A percentile compares a stretch with the other conserved stretches of the same genome.
These are phyloP conservation scores for Cloeon dipterum DNA, from an alignment of 2,888 invertebrate species.

Conservation along the genomic window DNA sequence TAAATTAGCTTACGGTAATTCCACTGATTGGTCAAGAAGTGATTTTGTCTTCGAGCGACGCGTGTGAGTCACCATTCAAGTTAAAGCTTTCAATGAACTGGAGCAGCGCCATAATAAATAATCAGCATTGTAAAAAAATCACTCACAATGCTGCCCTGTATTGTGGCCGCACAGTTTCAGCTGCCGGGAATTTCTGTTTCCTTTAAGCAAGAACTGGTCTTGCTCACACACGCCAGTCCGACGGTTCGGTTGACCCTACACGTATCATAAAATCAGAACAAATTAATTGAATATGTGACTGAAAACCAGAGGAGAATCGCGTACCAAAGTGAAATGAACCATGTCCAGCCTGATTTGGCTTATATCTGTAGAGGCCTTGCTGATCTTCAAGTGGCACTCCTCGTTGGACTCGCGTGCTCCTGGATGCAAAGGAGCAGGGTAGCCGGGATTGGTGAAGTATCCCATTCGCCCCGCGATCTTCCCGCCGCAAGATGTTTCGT, in stretches of 20 bases:
- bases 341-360: slow-evolving; percentile 68
- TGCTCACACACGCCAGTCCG: slow-evolving; percentile 56
- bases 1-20: slow-evolving; percentile 9
- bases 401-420: slow-evolving; percentile 17
- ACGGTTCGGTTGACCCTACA: slow-evolving; percentile 61
- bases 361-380: slow-evolving; percentile 52
- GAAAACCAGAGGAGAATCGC: slow-evolving; percentile 12
- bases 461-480: slow-evolving; percentile 55
- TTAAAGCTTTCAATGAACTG: too few relatives aligned
- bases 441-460: slow-evolving; percentile 59
- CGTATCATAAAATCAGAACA: not conserved
- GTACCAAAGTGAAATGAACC: slow-evolving; percentile 56
- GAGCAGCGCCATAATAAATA: too few relatives aligned
- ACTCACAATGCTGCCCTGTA: slow-evolving; percentile 60
- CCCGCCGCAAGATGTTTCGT: slow-evolving; percentile 48
- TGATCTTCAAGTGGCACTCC: slow-evolving; percentile 42
- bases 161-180: slow-evolving; percentile 58
- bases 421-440: slow-evolving; percentile 49
- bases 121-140: slow-evolving; percentile 1
- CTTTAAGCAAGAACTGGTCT: slow-evolving; percentile 33
- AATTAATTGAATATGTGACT: slow-evolving; percentile 5
- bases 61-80: too few relatives aligned
- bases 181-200: slow-evolving; percentile 25
- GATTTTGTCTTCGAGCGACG: too few relatives aligned
- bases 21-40: too few relatives aligned